phyloP scores from a whole-genome alignment of 2,888 invertebrate species.

The Drosophila borealis region DNA sequence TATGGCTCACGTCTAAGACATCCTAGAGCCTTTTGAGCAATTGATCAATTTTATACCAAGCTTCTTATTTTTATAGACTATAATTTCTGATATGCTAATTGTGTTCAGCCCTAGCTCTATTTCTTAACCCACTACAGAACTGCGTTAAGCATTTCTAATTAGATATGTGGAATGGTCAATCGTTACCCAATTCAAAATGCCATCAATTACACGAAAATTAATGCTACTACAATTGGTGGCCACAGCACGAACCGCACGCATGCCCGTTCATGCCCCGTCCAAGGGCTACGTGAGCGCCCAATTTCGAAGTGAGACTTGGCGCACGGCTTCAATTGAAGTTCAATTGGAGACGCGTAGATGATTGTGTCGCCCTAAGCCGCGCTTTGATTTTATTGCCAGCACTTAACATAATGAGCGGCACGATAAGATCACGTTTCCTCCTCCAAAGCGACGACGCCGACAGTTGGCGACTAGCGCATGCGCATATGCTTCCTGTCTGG shows the following conservation, averaged over 20 bases:
- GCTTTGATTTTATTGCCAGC: slow-evolving; percentile 78
- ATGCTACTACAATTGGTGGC: slow-evolving; percentile 33
- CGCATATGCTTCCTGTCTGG: slow-evolving; percentile 75
- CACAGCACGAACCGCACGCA: slow-evolving; percentile 58
- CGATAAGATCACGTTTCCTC: slow-evolving; percentile 78
- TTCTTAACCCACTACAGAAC: slow-evolving; percentile 7
- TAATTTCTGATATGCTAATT: slow-evolving; percentile 5
- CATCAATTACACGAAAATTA: slow-evolving; percentile 56
- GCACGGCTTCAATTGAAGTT: slow-evolving; percentile 78
- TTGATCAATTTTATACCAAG: neutral
- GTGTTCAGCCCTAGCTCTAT: slow-evolving; percentile 12
- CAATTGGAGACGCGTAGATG: slow-evolving; percentile 58
- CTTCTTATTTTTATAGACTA: neutral
- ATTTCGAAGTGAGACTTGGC: slow-evolving; percentile 19
- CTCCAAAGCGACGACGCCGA: slow-evolving; percentile 43
- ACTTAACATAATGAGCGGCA: slow-evolving; percentile 77
- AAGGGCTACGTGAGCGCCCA: slow-evolving; percentile 56
- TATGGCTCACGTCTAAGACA: too few species aligned
- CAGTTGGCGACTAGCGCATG: slow-evolving; percentile 65
- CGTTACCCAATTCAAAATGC: slow-evolving; percentile 19
- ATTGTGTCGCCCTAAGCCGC: slow-evolving; percentile 62
- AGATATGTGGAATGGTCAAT: slow-evolving; percentile 19
- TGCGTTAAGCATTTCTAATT: slow-evolving; percentile 32
- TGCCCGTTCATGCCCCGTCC: slow-evolving; percentile 12
- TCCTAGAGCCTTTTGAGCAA: too few species aligned